A percentile compares a stretch with the other conserved stretches of the same genome.
These are phyloP conservation scores for Squalus acanthias DNA, from an alignment of 2,797 vertebrate genomes.

Conservation along the genomic window DNA sequence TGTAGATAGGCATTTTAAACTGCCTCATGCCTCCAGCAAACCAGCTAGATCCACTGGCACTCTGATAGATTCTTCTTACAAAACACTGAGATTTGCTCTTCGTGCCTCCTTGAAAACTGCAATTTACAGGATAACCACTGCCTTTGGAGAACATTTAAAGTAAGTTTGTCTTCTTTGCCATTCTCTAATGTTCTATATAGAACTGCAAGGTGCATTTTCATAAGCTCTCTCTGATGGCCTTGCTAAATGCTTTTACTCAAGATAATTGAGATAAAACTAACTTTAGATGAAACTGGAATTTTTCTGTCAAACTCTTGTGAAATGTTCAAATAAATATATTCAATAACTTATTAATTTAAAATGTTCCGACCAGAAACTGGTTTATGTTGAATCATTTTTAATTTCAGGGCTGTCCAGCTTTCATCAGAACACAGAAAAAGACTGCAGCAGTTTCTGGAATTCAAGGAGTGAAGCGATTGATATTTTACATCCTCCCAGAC, in stretches of 20 bases:
- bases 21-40: conserved; percentile 92
- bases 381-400: conserved; percentile 45
- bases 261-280: not conserved
- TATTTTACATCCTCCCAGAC: not conserved
- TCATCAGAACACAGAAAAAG: conserved; percentile 87
- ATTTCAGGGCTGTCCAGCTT: conserved; percentile 78
- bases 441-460: conserved; percentile 91
- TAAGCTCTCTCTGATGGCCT: not conserved
- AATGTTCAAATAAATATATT: not conserved
- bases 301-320: not conserved
- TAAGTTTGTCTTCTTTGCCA: conserved; percentile 56
- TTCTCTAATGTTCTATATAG: not conserved
- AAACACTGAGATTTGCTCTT: conserved; percentile 85
- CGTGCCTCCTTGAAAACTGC: conserved; percentile 86
- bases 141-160: conserved; percentile 88
- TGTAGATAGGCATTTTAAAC: conserved; percentile 90
- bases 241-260: not conserved
- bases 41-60: conserved; percentile 63
- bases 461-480: conserved; percentile 73
- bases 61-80: conserved; percentile 79
- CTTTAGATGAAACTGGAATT: not conserved
- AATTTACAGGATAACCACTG: conserved; percentile 86
- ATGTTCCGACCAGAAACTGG: not conserved
- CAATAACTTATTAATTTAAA: not conserved
- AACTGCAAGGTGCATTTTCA: not conserved